Percentiles rank a stretch among this genome's conserved stretches.
These are phyloP conservation scores for Ceratina australensis DNA, from an alignment of 1,140 invertebrate genomes.

Conservation along the genomic window DNA sequence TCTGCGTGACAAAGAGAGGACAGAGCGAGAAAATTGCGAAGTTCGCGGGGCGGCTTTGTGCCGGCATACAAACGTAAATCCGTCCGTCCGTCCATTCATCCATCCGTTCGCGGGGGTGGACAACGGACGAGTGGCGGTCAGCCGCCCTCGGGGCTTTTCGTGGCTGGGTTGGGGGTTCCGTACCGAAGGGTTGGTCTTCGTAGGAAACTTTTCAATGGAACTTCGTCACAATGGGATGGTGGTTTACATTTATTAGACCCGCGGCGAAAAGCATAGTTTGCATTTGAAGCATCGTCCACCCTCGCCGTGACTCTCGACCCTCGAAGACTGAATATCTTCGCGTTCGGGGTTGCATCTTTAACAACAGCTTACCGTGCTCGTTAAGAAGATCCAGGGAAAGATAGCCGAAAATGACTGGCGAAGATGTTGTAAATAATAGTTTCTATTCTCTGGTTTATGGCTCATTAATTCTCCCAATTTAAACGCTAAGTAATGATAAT, in stretches of 20 bases:
- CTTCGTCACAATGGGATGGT: constrained; percentile 66
- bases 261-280: constrained; percentile 68
- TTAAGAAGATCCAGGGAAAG: constrained; percentile 14
- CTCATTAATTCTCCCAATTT: too few relatives aligned
- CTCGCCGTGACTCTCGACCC: constrained; percentile 22
- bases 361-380: constrained; percentile 43
- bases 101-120: constrained; percentile 39
- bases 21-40: constrained; percentile 58
- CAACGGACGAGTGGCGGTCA: constrained; percentile 50
- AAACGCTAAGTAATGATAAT: too few relatives aligned
- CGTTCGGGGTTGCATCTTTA: constrained; percentile 4
- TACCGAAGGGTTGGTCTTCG: constrained; percentile 29
- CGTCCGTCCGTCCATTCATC: constrained; percentile 16
- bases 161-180: constrained; percentile 10
- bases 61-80: constrained; percentile 46
- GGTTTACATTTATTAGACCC: constrained; percentile 72
- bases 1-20: constrained; percentile 21
- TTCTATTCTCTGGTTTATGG: too few relatives aligned
- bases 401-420: background rate
- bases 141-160: constrained; percentile 57
- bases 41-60: constrained; percentile 50
- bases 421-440: background rate
- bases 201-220: constrained; percentile 72
- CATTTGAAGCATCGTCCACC: constrained; percentile 54
- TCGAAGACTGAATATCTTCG: constrained; percentile 35